Base-by-base conservation (phyloP, 2,113 vertebrate species). In the Lagopus leucura region DNA sequence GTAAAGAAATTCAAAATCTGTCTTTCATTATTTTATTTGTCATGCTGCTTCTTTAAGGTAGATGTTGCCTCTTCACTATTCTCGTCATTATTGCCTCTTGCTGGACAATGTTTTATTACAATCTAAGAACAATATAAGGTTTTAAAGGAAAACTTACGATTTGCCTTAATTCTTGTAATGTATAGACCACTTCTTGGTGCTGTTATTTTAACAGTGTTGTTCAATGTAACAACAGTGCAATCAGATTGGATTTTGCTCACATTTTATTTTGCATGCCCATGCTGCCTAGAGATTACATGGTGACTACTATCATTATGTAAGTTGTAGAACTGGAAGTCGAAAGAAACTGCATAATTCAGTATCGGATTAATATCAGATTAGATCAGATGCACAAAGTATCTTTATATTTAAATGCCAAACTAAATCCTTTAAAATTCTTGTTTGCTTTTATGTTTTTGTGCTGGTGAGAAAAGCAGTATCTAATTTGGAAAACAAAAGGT, bases 401-500 rank as follows among this genome's bases (percentile, higher is more conserved):
- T 48, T 88, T 88, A 27, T 69, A 70, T 79, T 65, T 79, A 52
- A 38, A n/a, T 89, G 28, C 36, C 77, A n/a, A 66, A 91, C n/a
- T 55, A 75, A 89, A 78, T 80, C 38, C 67, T 92, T 86, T 90
- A 13, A 76, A 91, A 91, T 60, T 69, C 54, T 78, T 91, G 45
- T 75, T 61, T 78, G 57, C 81, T 66, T 86, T 72, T 82, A 4
- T 15, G 28, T 40, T 87, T 78, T 78, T 85, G 36, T 79, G 38
- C 58, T 65, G 57, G 63, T 74, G 43, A 92, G 57, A 82, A 88
- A 88, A 94, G 42, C 45, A 15, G 40, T 40, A 81, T 89, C 71
- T 85, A 72, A 80, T 78, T 52, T 77, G 27, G 54, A 87, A 91
- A 84, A 77, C 16, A 79, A 93, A 84, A 92, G 67, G 77, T 79